A percentile compares a stretch with the other conserved stretches of the same genome.
phyloP scores from a whole-genome alignment of 2,113 vertebrate genomes.

The Silurus meridionalis region DNA sequence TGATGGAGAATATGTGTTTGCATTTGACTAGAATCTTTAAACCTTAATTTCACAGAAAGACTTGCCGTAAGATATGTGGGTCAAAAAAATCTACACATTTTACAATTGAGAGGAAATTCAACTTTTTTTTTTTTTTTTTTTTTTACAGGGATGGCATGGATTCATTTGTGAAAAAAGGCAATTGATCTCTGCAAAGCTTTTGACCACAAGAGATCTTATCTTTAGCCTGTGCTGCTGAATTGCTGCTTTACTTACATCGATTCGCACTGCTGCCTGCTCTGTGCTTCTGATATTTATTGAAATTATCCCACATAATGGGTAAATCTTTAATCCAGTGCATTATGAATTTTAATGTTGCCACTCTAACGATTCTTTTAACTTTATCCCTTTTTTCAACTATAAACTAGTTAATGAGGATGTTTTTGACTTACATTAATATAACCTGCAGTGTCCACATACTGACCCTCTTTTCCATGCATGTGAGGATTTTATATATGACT shows the following conservation, averaged over 20 bases:
- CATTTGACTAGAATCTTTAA: background rate
- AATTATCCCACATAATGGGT: conserved; percentile 38
- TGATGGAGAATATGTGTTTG: background rate
- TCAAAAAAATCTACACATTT: background rate
- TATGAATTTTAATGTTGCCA: conserved; percentile 34
- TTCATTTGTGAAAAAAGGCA: conserved; percentile 43
- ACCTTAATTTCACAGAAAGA: background rate
- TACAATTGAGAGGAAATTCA: conserved; percentile 9
- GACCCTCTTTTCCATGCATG: background rate
- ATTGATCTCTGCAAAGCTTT: conserved; percentile 44
- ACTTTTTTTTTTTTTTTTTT: conserved; percentile 5
- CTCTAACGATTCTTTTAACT: conserved; percentile 16
- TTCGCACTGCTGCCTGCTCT: conserved; percentile 8
- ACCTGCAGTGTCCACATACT: background rate
- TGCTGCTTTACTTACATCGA: conserved; percentile 47
- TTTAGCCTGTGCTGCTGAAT: conserved; percentile 30
- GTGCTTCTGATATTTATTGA: conserved; percentile 35
- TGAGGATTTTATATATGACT: background rate
- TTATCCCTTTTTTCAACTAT: background rate
- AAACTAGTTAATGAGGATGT: conserved; percentile 21
- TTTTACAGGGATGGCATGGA: conserved; percentile 27
- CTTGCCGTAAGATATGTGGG: background rate
- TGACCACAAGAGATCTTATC: conserved; percentile 40
- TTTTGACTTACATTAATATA: conserved; percentile 7
- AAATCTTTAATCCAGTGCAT: conserved; percentile 43